Percentiles rank a stretch among this genome's conserved stretches.
phyloP scores from a whole-genome alignment of 1,140 invertebrate species.

The Drosophila azteca region DNA sequence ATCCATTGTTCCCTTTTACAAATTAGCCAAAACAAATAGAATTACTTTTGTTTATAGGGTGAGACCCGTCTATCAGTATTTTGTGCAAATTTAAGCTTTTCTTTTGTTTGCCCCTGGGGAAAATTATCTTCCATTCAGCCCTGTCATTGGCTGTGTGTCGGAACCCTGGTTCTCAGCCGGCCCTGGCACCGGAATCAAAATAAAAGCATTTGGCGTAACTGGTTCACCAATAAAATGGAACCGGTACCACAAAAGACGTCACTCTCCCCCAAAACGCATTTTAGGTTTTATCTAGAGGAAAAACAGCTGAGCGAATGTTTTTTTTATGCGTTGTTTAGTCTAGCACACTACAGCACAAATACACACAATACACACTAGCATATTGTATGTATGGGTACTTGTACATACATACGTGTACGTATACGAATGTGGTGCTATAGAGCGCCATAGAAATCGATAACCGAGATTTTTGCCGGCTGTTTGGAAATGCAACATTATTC shows the following conservation, averaged over 20 bases:
- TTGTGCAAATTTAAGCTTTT: slow-evolving; percentile 9
- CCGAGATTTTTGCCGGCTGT: too few relatives aligned
- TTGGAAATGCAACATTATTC: too few relatives aligned
- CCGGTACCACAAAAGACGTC: slow-evolving; percentile 8
- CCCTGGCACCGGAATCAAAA: slow-evolving; percentile 1
- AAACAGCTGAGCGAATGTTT: too few relatives aligned
- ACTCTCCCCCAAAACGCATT: slow-evolving; percentile 10
- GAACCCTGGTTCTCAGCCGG: neutral
- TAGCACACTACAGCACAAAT: too few relatives aligned
- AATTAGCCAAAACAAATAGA: too few relatives aligned
- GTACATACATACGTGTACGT: slow-evolving; percentile 1
- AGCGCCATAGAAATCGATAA: too few relatives aligned
- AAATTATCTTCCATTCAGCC: too few relatives aligned
- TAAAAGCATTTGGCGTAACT: slow-evolving; percentile 1
- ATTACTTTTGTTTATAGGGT: slow-evolving; percentile 7
- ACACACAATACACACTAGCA: too few relatives aligned
- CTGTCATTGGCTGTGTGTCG: neutral
- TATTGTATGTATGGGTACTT: too few relatives aligned
- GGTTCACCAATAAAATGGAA: slow-evolving; percentile 3
- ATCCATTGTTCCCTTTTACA: too few relatives aligned
- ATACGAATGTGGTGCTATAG: slow-evolving; percentile 11
- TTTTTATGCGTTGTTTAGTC: slow-evolving; percentile 8
- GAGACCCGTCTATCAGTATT: too few relatives aligned
- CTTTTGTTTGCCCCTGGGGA: slow-evolving; percentile 5
- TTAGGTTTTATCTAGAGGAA: too few relatives aligned